Conservation (phyloP, 92 coral and sea anemone species). For the Blastomussa wellsi region DNA sequence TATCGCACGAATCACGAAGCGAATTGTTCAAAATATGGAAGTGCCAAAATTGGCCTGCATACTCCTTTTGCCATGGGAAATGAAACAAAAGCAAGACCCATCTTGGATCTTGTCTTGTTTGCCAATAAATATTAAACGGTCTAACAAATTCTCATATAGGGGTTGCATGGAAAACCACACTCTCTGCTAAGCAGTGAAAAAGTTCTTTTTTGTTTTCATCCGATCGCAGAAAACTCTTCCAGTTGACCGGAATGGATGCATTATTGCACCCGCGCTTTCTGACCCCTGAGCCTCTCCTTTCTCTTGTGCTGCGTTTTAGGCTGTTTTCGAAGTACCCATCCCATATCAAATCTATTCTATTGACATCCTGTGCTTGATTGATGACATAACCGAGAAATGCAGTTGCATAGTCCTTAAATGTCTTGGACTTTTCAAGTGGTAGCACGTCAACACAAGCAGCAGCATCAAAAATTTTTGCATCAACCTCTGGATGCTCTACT, state of each 20-base stretch:
- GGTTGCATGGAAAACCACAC: slow-evolving; percentile 29
- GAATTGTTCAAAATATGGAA: slow-evolving; percentile 28
- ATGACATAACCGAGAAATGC: slow-evolving; percentile 38
- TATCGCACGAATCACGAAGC: too few relatives aligned
- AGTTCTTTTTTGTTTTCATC: too few relatives aligned
- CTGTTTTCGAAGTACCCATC: slow-evolving; percentile 18
- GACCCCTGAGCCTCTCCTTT: slow-evolving; percentile 51
- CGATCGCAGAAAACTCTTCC: slow-evolving; percentile 47
- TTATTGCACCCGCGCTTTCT: slow-evolving; percentile 45
- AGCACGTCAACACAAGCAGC: slow-evolving; percentile 58
- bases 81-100: slow-evolving; percentile 40
- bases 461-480: slow-evolving; percentile 56
- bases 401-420: slow-evolving; percentile 40
- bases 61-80: slow-evolving; percentile 12
- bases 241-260: slow-evolving; percentile 36
- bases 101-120: slow-evolving; percentile 19
- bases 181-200: too few relatives aligned
- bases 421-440: slow-evolving; percentile 51
- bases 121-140: background rate
- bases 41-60: slow-evolving; percentile 29
- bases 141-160: slow-evolving; percentile 13
- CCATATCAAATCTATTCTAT: slow-evolving; percentile 18
- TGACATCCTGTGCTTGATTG: slow-evolving; percentile 40
- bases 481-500: slow-evolving; percentile 42
- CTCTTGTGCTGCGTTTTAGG: slow-evolving; percentile 43